Percentiles rank a stretch among this genome's conserved stretches.
Conservation (phyloP, 2,113 vertebrate species). For the Chauna torquata region DNA sequence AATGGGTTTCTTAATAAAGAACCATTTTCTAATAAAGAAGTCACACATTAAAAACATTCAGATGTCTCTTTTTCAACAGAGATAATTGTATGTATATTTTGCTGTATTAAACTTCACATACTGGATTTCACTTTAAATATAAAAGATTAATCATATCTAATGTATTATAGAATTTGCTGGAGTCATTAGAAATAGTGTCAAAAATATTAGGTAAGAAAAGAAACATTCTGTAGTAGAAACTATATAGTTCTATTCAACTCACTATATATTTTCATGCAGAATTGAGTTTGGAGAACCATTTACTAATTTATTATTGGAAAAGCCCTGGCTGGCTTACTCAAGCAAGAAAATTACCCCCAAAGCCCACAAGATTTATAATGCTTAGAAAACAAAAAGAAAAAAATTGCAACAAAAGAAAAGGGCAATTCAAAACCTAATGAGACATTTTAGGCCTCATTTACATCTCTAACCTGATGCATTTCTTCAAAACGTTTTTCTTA, state of each 20-base stretch:
- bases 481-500: slow-evolving; percentile 76
- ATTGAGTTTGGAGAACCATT: slow-evolving; percentile 67
- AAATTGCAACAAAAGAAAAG: slow-evolving; percentile 63
- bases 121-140: not conserved
- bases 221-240: slow-evolving; percentile 44
- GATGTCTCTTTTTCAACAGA: not conserved
- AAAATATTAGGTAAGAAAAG: not conserved
- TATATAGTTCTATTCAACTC: slow-evolving; percentile 17
- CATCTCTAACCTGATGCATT: slow-evolving; percentile 81
- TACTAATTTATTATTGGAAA: slow-evolving; percentile 78
- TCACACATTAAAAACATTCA: not conserved
- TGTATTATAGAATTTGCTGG: not conserved
- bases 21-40: not conserved
- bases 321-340: slow-evolving; percentile 74
- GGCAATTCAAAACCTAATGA: slow-evolving; percentile 83
- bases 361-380: slow-evolving; percentile 80
- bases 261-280: slow-evolving; percentile 52
- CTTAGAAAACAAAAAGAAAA: slow-evolving; percentile 71
- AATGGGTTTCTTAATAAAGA: not conserved
- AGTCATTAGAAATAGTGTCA: not conserved
- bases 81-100: not conserved
- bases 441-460: slow-evolving; percentile 83
- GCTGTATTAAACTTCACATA: not conserved
- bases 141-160: not conserved
- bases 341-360: slow-evolving; percentile 81